phyloP scores from a whole-genome alignment of 2,888 invertebrate genomes.

The Cheilosia scutellata region DNA sequence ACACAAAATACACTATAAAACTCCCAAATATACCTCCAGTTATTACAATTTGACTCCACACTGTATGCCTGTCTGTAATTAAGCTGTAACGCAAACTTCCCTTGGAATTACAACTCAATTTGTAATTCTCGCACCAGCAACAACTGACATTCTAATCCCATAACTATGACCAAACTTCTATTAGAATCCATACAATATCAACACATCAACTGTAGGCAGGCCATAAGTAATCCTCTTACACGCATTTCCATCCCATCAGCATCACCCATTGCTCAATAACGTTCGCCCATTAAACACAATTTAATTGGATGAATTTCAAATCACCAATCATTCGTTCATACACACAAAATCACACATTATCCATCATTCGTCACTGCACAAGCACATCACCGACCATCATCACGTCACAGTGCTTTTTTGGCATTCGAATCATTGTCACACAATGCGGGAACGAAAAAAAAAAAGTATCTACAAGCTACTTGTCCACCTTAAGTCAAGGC shows the following conservation, averaged over 20 bases:
- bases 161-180: slow-evolving; percentile 16
- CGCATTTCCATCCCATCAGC: not conserved
- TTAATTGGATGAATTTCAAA: slow-evolving; percentile 60
- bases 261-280: slow-evolving; percentile 19
- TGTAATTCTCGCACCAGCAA: not conserved
- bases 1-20: too few species aligned
- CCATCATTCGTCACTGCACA: slow-evolving; percentile 46
- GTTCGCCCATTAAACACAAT: slow-evolving; percentile 46
- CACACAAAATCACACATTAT: slow-evolving; percentile 31
- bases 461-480: slow-evolving; percentile 9
- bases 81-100: slow-evolving; percentile 4
- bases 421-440: slow-evolving; percentile 13
- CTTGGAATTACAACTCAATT: slow-evolving; percentile 10
- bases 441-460: not conserved
- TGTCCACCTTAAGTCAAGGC: slow-evolving; percentile 31
- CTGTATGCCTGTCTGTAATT: not conserved
- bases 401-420: slow-evolving; percentile 35
- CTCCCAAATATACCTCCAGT: not conserved
- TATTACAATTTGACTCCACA: not conserved
- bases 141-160: slow-evolving; percentile 6
- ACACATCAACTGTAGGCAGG: slow-evolving; percentile 11
- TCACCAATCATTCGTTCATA: slow-evolving; percentile 28
- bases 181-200: slow-evolving; percentile 14
- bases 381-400: slow-evolving; percentile 7
- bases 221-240: slow-evolving; percentile 39